These are phyloP conservation scores for Pristionchus exspectatus DNA, from an alignment of 2,888 invertebrate species.

Conservation along the genomic window DNA sequence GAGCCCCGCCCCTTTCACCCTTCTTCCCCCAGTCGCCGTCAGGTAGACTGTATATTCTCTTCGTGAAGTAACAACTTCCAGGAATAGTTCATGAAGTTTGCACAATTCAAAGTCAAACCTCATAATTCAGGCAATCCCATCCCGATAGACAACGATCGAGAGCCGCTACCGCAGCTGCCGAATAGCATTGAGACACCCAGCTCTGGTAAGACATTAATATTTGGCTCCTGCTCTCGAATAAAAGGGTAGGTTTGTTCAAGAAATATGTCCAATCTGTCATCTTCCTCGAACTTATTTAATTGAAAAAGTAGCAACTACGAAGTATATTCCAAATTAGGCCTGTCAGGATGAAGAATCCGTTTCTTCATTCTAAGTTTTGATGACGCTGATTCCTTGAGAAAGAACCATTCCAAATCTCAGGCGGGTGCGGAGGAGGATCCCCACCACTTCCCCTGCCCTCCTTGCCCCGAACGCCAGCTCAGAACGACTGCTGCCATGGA, in stretches of 20 bases:
- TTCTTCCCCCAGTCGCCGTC: slow-evolving; percentile 31
- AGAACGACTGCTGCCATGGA: slow-evolving; percentile 78
- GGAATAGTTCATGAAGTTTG: too few species aligned
- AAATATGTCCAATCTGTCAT: neutral
- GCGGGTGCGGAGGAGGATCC: slow-evolving; percentile 31
- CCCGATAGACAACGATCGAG: slow-evolving; percentile 15
- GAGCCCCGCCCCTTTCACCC: neutral
- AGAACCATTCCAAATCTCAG: neutral
- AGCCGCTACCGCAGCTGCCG: slow-evolving; percentile 1
- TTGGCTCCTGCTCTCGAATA: neutral
- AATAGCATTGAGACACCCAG: slow-evolving; percentile 33
- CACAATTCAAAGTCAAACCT: neutral
- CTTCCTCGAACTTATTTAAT: neutral
- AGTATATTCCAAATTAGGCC: too few species aligned
- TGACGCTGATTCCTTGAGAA: neutral
- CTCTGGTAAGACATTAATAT: neutral
- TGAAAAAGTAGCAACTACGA: too few species aligned
- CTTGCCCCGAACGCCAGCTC: slow-evolving; percentile 49
- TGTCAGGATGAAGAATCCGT: too few species aligned
- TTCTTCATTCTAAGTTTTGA: neutral
- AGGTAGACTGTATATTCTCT: neutral
- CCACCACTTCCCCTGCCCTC: neutral
- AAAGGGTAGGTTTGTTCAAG: neutral
- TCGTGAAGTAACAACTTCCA: too few species aligned
- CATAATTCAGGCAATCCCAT: neutral